These are phyloP conservation scores for Atlantisia rogersi DNA, from an alignment of 2,113 vertebrate species.

Conservation along the genomic window DNA sequence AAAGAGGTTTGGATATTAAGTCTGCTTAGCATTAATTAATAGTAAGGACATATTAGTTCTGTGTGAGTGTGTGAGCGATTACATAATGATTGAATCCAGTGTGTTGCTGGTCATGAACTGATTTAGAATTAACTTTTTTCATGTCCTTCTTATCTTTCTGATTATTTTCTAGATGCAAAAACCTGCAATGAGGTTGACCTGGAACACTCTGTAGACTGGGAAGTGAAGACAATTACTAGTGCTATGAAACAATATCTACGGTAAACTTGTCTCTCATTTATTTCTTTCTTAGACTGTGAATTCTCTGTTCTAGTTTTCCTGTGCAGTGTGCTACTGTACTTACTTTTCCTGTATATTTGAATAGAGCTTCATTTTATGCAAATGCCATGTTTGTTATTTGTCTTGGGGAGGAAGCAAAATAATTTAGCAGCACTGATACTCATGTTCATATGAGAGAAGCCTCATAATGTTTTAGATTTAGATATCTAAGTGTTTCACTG, in stretches of 20 bases:
- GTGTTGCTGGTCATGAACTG: background rate
- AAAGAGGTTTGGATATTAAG: background rate
- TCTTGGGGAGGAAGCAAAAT: background rate
- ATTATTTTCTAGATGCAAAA: slow-evolving; percentile 83
- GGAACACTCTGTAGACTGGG: slow-evolving; percentile 88
- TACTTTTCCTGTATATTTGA: background rate
- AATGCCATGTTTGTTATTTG: background rate
- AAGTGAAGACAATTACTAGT: slow-evolving; percentile 96
- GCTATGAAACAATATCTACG: slow-evolving; percentile 94
- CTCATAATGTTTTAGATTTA: background rate
- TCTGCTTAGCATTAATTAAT: background rate
- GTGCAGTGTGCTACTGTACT: background rate
- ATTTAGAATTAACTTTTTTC: background rate
- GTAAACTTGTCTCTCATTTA: slow-evolving; percentile 67
- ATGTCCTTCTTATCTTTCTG: background rate
- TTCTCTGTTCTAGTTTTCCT: background rate
- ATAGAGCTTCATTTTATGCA: background rate
- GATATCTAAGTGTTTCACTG: background rate
- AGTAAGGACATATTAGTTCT: background rate
- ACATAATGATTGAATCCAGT: background rate
- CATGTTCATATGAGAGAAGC: background rate
- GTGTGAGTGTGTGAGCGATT: background rate
- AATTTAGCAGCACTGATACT: background rate
- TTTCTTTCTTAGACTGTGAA: background rate
- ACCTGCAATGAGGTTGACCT: slow-evolving; percentile 87